Evolutionary conservation across 2,888 invertebrate species (phyloP).

Genomic region (Maniola hyperantus): DNA sequence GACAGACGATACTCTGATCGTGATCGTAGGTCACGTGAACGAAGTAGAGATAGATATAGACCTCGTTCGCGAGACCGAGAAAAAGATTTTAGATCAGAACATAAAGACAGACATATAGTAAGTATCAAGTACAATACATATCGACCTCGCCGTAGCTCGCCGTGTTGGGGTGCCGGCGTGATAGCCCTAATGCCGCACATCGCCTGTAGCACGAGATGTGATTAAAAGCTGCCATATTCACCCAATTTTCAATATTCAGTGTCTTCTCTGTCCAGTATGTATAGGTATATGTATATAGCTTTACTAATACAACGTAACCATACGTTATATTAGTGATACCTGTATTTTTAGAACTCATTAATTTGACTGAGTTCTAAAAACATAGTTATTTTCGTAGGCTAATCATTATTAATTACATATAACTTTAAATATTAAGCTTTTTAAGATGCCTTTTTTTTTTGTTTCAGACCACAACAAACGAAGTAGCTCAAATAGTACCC

Average conservation of each 20-base stretch:
- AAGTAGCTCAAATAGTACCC: conserved; percentile 88
- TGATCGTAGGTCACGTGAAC: conserved; percentile 57
- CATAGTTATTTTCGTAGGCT: too few relatives aligned
- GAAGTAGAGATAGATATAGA: conserved; percentile 46
- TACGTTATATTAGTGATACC: too few relatives aligned
- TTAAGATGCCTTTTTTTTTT: conserved; percentile 4
- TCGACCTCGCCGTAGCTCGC: neutral
- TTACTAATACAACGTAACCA: too few relatives aligned
- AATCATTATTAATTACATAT: neutral
- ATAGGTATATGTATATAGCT: too few relatives aligned
- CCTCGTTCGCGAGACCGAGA: conserved; percentile 66
- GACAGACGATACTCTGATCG: conserved; percentile 48
- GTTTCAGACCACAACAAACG: conserved; percentile 87
- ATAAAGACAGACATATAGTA: conserved; percentile 55
- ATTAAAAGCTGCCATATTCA: too few relatives aligned
- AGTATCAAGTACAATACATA: conserved; percentile 15
- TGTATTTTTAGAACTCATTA: too few relatives aligned
- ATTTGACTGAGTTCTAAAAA: too few relatives aligned
- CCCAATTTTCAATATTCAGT: too few relatives aligned
- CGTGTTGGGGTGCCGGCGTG: neutral
- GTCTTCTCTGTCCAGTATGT: too few relatives aligned
- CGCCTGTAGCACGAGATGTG: neutral
- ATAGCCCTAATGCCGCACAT: neutral
- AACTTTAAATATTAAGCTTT: neutral
- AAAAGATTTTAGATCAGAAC: conserved; percentile 50